Base-by-base conservation (phyloP, 2,888 invertebrate species). In the Ornithoptera alexandrae region DNA sequence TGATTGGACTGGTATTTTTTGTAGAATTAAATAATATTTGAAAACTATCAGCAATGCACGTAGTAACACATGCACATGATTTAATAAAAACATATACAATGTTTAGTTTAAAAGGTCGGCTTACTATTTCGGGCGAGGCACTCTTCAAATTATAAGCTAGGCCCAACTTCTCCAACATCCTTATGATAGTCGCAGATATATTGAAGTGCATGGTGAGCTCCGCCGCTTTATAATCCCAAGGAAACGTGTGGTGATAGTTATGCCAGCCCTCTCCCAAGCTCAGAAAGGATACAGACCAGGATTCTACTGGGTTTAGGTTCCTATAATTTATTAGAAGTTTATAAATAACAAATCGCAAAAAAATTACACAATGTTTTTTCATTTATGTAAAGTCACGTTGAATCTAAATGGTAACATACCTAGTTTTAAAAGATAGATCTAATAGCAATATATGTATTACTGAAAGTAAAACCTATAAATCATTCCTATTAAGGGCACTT, bases 211-310 rank as follows among this genome's bases (percentile, higher is more conserved):
- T 89, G 18, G 96, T 96, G 17, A 96, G 89, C 84, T 98, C 98
- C n/a, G 97, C 96, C 61, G 97, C 96, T 81, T 97, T 96, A 93
- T 98, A 98, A 85, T 98, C 98, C 95, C 97, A 97, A 0, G 98
- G 98, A 88, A 97, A 98, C 0, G 96, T 94, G 83, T 98, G 98
- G 81, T 98, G 98, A 87, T 97, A 98, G 88, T 98, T 98, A 90
- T 98, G 98, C 96, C 97, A 98, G 1, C 98, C 98, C 85, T 97
- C 97, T 0, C 97, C 97, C 70, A 95, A 88, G 2, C 95, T 94
- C 65, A 95, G 79, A 0, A 96, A 80, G 0, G 97, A 94, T 0
- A 97, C 97, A 24, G 94, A 90, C 79, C 94, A 93, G 72, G 96
- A 97, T 83, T 98, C 96, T 0, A 95, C 94, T 0, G 98, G 97